These are phyloP conservation scores for Dinocampus coccinellae DNA, from an alignment of 2,888 invertebrate genomes.

Conservation along the genomic window DNA sequence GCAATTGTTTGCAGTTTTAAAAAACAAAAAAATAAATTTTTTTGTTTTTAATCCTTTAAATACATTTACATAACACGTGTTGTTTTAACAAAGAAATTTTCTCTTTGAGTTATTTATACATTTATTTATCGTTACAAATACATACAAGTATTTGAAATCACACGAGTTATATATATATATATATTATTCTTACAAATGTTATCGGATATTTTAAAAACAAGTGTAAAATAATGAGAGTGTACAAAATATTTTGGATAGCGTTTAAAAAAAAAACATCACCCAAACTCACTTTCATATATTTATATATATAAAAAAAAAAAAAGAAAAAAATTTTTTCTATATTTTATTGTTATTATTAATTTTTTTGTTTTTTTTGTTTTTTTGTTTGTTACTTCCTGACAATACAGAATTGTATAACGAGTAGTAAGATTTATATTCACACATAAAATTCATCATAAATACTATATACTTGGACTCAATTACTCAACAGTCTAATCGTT, in stretches of 20 bases:
- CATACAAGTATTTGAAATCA: neutral
- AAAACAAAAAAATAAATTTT: constrained; percentile 4
- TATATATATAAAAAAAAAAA: neutral
- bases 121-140: too few species aligned
- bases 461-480: constrained; percentile 2
- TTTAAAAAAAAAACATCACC: too few species aligned
- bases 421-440: neutral
- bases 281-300: too few species aligned
- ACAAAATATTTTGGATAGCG: too few species aligned
- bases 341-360: neutral
- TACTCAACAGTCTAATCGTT: constrained; percentile 4
- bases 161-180: neutral
- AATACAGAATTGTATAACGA: neutral
- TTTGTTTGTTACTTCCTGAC: neutral
- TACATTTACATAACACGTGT: constrained; percentile 12
- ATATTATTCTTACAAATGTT: neutral
- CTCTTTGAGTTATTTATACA: neutral
- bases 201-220: neutral
- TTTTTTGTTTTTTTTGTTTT: neutral
- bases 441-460: neutral
- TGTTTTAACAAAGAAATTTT: constrained; percentile 37
- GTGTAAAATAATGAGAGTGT: too few species aligned
- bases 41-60: too few species aligned
- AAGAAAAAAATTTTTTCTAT: neutral
- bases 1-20: too few species aligned